phyloP scores from a whole-genome alignment of 2,113 vertebrate genomes.

The Indri indri region DNA sequence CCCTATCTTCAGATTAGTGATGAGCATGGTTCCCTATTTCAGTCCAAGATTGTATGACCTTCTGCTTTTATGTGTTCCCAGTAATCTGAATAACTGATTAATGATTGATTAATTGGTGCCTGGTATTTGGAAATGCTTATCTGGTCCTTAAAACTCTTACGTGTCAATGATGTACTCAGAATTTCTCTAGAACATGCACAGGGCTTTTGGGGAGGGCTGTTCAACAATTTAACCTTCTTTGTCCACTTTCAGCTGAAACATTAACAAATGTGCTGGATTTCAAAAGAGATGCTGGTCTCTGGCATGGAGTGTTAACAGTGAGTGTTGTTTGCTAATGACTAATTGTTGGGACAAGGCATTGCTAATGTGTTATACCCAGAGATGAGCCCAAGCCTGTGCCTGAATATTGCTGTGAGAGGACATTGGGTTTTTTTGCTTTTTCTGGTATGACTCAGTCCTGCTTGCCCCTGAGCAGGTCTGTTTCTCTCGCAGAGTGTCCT shows the following conservation, averaged over 20 bases:
- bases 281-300: slow-evolving; percentile 96
- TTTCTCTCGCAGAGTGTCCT: slow-evolving; percentile 90
- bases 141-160: background rate
- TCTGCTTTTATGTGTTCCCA: background rate
- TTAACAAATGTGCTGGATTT: slow-evolving; percentile 97
- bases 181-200: background rate
- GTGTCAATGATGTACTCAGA: background rate
- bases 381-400: background rate
- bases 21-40: background rate
- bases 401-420: background rate
- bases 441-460: background rate
- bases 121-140: slow-evolving; percentile 10
- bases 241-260: slow-evolving; percentile 89
- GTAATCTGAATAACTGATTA: background rate
- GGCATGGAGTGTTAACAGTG: slow-evolving; percentile 96
- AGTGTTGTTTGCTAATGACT: slow-evolving; percentile 75
- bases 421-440: background rate
- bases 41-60: background rate
- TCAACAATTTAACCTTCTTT: slow-evolving; percentile 42
- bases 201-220: background rate
- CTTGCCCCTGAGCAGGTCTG: fast-evolving
- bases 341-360: background rate
- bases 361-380: background rate
- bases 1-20: background rate
- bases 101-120: background rate